A percentile compares a stretch with the other conserved stretches of the same genome.
Conservation (phyloP, 2,888 invertebrate genomes). For the Pandemis corylana region DNA sequence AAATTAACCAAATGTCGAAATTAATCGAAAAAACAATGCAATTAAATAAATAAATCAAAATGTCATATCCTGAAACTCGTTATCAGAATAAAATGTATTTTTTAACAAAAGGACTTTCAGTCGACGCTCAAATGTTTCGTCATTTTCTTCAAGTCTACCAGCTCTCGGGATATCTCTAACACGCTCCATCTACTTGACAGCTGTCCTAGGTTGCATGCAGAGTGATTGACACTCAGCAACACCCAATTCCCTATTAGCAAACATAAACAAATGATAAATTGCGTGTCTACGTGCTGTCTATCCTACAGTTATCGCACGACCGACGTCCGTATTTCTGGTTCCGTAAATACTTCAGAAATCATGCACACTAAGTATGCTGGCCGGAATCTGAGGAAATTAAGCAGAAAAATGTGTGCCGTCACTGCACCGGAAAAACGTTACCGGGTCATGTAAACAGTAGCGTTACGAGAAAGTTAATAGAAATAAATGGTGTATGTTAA, state of each 20-base stretch:
- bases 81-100: no score
- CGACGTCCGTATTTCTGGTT: constrained; percentile 1
- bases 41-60: no score
- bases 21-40: no score
- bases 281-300: constrained; percentile 15
- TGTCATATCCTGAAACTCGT: no score
- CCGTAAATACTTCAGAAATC: constrained; percentile 22
- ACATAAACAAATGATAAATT: constrained; percentile 14
- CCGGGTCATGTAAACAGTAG: background rate
- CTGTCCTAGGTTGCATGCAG: background rate
- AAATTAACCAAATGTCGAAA: no score
- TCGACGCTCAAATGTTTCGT: no score
- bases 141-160: no score
- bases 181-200: no score
- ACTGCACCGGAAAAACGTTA: background rate
- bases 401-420: background rate
- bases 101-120: no score
- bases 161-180: no score
- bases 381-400: constrained; percentile 17
- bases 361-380: constrained; percentile 1
- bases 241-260: background rate
- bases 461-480: no score
- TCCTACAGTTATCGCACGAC: constrained; percentile 10
- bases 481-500: no score
- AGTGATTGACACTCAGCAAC: background rate